Evolutionary conservation across 2,113 vertebrate genomes (phyloP), one percentile per base, ranked within the genome.

Genomic region (Pelecanoides urinatrix): DNA sequence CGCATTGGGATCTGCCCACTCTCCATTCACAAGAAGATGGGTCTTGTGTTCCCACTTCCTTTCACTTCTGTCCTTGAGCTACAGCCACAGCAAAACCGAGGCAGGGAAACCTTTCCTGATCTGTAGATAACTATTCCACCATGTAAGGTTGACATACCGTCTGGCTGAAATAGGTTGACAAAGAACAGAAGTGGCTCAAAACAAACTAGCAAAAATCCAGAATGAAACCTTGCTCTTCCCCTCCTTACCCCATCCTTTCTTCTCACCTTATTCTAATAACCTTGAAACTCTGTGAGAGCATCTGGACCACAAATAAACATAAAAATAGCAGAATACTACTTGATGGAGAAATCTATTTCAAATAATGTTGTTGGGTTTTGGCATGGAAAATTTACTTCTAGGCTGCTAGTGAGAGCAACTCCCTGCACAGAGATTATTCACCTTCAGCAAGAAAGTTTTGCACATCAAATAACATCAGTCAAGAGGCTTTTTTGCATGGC

Each of bases 221-320:
- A 75, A n/a, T 0, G 0, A 71, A 78, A 27, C 5, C 7, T 38
- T 38, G 5, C 4, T 79, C 10, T 65, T 75, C 40, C 13, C 4
- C 3, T 59, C 27, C 40, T 16, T 38, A 18, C 10, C 36, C 25
- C 9, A 27, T 18, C 21, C 26, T 59, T 91, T 52, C 27, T 12
- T 47, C 16, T 86, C 74, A 14, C 11, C 6, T 53, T 47, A 38
- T 83, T 63, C 40, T 16, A 53, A 73, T 45, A 62, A 32, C 17
- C 18, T 29, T 3, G 2, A 53, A 55, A 53, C 2, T 73, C 49
- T n/a, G 13, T 45, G 49, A 50, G 22, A 70, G 7, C 27, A 14
- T 61, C 45, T 83, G 47, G 42, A 50, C 21, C 36, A 76, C 32
- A 85, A 82, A 74, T 17, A 40, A 91, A 79, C 8, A 49, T 7